These are phyloP conservation scores for Drosophila kambysellisi DNA, from an alignment of 2,888 invertebrate species.

Conservation along the genomic window DNA sequence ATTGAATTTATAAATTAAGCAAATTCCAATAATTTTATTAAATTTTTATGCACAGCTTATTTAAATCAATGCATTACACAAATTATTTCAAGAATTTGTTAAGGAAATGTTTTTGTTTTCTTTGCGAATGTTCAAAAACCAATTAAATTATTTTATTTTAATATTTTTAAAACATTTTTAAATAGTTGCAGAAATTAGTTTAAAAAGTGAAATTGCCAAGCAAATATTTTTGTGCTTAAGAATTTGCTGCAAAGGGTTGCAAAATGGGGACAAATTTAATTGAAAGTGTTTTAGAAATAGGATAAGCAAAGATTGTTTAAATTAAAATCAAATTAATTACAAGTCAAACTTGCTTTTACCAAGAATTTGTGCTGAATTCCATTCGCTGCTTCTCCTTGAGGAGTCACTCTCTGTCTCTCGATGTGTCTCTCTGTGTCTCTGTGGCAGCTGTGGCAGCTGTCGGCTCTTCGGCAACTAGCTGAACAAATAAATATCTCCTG, in stretches of 20 bases:
- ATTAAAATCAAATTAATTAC: neutral
- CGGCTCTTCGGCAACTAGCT: constrained; percentile 31
- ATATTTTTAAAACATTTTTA: neutral
- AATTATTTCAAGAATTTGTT: neutral
- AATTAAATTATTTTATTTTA: no score
- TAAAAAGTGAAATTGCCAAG: neutral
- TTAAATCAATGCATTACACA: neutral
- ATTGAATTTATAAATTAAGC: neutral
- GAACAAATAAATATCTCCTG: constrained; percentile 40
- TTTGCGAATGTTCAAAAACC: no score
- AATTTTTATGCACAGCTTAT: neutral
- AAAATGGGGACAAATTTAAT: neutral
- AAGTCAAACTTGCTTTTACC: neutral
- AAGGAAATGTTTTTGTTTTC: neutral
- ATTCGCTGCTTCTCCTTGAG: neutral
- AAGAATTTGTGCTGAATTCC: neutral
- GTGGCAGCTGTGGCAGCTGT: constrained; percentile 22
- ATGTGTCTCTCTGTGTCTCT: neutral
- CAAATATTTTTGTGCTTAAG: neutral
- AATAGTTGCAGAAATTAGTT: neutral
- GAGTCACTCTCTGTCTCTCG: neutral
- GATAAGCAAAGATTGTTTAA: neutral
- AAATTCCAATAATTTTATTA: neutral
- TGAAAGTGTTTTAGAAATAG: neutral
- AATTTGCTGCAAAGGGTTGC: neutral